Conservation (phyloP, 2,113 vertebrate species). For the Hippocampus guttulatus region DNA sequence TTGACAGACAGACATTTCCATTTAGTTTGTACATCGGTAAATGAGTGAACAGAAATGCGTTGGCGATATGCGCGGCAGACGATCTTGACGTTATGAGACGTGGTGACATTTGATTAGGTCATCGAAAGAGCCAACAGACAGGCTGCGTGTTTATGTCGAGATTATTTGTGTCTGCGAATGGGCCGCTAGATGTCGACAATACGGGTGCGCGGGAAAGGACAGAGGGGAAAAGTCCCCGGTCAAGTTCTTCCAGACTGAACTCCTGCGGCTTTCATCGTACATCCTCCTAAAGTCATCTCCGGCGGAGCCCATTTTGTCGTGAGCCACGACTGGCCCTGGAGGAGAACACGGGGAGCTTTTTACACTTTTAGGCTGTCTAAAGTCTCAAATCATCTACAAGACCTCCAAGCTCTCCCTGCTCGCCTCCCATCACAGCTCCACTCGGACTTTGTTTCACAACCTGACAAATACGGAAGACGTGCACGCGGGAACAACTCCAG, state of each 20-base stretch:
- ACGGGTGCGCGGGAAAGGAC: background rate
- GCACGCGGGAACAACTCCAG: conserved; percentile 32
- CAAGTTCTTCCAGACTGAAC: conserved; percentile 1
- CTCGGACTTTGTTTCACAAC: conserved; percentile 19
- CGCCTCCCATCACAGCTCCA: conserved; percentile 2
- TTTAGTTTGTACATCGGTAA: too few relatives aligned
- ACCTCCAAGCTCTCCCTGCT: conserved; percentile 18
- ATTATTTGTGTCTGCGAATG: background rate
- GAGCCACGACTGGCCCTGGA: conserved; percentile 35
- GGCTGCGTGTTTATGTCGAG: background rate
- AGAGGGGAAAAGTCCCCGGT: background rate
- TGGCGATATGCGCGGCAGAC: too few relatives aligned
- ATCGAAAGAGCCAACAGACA: too few relatives aligned
- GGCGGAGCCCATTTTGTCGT: conserved; percentile 41
- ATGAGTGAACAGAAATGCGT: too few relatives aligned
- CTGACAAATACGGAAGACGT: conserved; percentile 16
- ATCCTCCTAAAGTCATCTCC: conserved; percentile 37
- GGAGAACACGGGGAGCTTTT: conserved; percentile 39
- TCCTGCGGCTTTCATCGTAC: conserved; percentile 14
- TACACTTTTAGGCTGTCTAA: conserved; percentile 25
- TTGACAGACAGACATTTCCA: too few relatives aligned
- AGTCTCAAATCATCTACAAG: conserved; percentile 58
- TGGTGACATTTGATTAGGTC: too few relatives aligned
- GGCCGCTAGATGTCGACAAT: background rate
- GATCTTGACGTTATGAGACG: too few relatives aligned